Base-by-base conservation (phyloP, 2,113 vertebrate genomes). In the Aspidoscelis tigris region DNA sequence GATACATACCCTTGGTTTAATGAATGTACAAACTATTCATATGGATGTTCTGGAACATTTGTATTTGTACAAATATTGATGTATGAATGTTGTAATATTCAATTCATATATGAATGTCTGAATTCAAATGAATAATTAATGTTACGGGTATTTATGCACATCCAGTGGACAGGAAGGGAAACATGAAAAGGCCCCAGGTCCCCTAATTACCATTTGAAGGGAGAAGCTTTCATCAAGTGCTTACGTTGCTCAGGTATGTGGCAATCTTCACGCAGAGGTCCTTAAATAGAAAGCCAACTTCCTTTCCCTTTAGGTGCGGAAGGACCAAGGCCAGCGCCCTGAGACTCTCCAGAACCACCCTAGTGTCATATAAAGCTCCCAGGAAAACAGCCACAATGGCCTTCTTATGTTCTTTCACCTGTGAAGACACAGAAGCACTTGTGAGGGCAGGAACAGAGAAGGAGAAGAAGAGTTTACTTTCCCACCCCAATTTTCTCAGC, bases 371-470 rank as follows among this genome's bases (percentile, higher is more conserved):
- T 64, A 84, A 64, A 78, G 76, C 68, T 14, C 76, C 83, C 21
- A 78, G 53, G 24, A 84, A 53, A 14, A 84, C 18, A 21, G 66
- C 68, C 12, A 78, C 24, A 12, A 78, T 72, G 39, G 50, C 61
- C 83, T 33, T 84, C 76, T 72, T 84, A 50, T 78, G 66, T 39
- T 43, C 41, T 43, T 84, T 84, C 39, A 77, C 10, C 83, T 84
- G 76, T 5, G 44, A 44, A 66, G 82, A 71, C 66, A 72, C 20
- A 47, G 50, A 41, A 43, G 53, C 33, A 11, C 21, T 53, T 43
- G 21, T 41, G 21, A 61, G 12, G 18, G 18, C 2, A 47, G 2
- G 33, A 26, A 21, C 0, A 3, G 43, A 33, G 33, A 33, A 33
- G 33, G 33, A 33, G 33, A 33, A 33, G 33, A 33, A 33, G 33